Conservation (phyloP, 2,797 vertebrate species). For the Uromys caudimaculatus region DNA sequence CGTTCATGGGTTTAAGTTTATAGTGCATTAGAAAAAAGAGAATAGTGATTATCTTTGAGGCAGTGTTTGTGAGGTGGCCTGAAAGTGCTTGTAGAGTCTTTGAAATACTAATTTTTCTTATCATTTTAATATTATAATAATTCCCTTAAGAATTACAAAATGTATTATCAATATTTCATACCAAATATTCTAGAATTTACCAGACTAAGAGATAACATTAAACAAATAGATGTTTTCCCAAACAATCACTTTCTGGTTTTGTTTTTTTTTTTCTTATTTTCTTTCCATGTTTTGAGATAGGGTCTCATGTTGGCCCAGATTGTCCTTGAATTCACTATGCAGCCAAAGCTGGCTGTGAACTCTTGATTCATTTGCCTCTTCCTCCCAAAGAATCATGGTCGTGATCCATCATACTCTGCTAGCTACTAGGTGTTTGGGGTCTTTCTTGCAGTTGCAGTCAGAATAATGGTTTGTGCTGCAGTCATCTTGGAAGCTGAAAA, state of each 20-base stretch:
- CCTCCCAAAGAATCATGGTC: not conserved
- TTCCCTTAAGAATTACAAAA: not conserved
- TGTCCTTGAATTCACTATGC: not conserved
- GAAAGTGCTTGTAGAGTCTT: not conserved
- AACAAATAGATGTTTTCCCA: not conserved
- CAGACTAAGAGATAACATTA: not conserved
- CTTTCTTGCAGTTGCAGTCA: not conserved
- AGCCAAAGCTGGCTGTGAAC: not conserved
- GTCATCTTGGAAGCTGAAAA: not conserved
- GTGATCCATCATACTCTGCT: not conserved
- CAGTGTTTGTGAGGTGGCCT: not conserved
- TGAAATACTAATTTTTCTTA: constrained; percentile 6
- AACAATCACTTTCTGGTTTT: not conserved
- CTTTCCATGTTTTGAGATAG: not conserved
- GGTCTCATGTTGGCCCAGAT: not conserved
- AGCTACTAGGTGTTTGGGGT: not conserved
- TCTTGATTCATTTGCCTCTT: not conserved
- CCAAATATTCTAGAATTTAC: not conserved
- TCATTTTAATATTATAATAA: constrained; percentile 7
- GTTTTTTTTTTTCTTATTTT: not conserved
- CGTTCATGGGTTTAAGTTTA: not conserved
- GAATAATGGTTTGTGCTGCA: not conserved
- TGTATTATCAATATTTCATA: constrained; percentile 4
- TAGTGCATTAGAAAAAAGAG: not conserved
- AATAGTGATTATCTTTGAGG: not conserved